Conservation (phyloP, 2,797 vertebrate species). For the Aselliscus stoliczkanus region DNA sequence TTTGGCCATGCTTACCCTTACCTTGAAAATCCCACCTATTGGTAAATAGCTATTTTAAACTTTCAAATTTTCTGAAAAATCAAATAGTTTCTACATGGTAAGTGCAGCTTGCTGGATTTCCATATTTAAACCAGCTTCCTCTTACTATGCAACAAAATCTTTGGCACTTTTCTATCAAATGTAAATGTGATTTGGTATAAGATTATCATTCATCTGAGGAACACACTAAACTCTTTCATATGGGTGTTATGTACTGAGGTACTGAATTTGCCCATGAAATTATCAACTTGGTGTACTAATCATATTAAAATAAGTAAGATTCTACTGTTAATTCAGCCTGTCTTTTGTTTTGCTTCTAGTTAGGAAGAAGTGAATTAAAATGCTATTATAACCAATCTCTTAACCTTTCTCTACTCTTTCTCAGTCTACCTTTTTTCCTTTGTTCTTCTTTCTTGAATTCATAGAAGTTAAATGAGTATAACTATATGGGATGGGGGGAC, state of each 20-base stretch:
- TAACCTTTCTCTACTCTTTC: neutral
- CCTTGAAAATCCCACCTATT: neutral
- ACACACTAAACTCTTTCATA: neutral
- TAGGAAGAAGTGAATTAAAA: constrained; percentile 11
- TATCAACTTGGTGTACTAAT: neutral
- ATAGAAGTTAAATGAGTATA: neutral
- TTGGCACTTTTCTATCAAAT: neutral
- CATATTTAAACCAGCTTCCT: neutral
- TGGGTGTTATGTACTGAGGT: neutral
- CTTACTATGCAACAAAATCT: neutral
- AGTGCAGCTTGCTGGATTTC: neutral
- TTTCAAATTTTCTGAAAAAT: neutral
- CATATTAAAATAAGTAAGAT: neutral
- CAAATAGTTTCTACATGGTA: neutral
- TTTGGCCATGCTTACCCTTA: neutral
- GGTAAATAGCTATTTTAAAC: neutral
- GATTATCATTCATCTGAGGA: neutral
- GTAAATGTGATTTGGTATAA: neutral
- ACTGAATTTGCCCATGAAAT: neutral
- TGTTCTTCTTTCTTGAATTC: neutral
- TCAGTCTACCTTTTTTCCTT: neutral
- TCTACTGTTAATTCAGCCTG: neutral
- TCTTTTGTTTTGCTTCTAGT: neutral
- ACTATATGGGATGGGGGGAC: neutral
- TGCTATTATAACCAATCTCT: neutral